These are phyloP conservation scores for Myrmophylax atrothorax DNA, from an alignment of 2,113 vertebrate genomes.

Conservation along the genomic window DNA sequence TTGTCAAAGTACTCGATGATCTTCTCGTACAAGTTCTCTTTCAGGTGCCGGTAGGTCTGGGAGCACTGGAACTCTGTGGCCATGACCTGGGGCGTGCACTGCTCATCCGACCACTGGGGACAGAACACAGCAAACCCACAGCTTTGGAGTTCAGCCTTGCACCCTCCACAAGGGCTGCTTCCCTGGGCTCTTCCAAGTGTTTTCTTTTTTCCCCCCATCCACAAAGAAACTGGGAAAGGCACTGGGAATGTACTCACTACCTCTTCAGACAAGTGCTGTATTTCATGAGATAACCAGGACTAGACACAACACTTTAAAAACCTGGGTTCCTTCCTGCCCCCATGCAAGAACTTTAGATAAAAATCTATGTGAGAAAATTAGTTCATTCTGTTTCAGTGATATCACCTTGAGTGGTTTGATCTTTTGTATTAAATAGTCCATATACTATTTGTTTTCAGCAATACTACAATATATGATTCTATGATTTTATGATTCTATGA, in stretches of 20 bases:
- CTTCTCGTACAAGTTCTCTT: conserved; percentile 90
- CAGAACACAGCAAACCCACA: background rate
- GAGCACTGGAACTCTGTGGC: conserved; percentile 86
- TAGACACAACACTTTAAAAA: background rate
- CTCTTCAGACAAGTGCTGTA: background rate
- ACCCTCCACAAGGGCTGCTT: background rate
- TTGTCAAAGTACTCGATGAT: conserved; percentile 98
- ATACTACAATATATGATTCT: background rate
- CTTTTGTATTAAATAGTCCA: background rate
- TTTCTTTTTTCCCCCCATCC: background rate
- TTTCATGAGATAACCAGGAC: background rate
- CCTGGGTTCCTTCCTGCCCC: background rate
- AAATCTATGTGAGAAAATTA: background rate
- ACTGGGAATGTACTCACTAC: background rate
- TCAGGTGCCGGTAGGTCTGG: conserved; percentile 92
- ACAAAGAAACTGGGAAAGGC: background rate
- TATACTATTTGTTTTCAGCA: background rate
- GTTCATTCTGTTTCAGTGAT: background rate
- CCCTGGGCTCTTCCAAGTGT: background rate
- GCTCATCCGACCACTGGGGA: conserved; percentile 82
- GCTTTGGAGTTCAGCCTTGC: background rate
- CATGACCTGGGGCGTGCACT: conserved; percentile 88
- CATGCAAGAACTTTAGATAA: background rate
- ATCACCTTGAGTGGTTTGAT: background rate
- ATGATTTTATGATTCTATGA: too few species aligned